These are phyloP conservation scores for Drosophila nigricruria DNA, from an alignment of 2,888 invertebrate genomes.

Conservation along the genomic window DNA sequence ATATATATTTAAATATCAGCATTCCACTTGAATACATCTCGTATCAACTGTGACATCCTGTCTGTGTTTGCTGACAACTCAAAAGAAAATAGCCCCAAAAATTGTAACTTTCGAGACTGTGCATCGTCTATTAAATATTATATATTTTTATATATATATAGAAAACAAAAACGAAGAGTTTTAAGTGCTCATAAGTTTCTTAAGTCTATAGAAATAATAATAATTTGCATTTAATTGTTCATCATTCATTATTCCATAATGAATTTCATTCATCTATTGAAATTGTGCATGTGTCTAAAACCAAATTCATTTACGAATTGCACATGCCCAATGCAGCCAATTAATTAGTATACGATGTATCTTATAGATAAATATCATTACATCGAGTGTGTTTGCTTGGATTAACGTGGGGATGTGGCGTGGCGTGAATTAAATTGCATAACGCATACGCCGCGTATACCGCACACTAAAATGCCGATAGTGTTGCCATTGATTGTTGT, in stretches of 20 bases:
- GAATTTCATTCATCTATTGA: neutral
- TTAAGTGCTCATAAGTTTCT: neutral
- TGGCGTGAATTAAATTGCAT: conserved; percentile 48
- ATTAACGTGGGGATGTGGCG: conserved; percentile 20
- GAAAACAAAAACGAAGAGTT: neutral
- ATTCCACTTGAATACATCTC: neutral
- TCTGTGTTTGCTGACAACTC: neutral
- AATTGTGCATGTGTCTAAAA: neutral
- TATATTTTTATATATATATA: no score
- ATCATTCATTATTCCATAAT: neutral
- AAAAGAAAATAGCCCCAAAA: neutral
- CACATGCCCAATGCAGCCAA: neutral
- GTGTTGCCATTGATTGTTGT: conserved; percentile 28
- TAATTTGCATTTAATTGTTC: neutral
- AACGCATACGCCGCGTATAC: conserved; percentile 45
- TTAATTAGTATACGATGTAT: conserved; percentile 36
- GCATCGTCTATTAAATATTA: no score
- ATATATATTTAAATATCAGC: neutral
- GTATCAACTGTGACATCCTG: neutral
- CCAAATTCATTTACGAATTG: neutral
- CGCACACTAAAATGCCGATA: conserved; percentile 38
- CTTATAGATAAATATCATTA: conserved; percentile 55
- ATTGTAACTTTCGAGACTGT: neutral
- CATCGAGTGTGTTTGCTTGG: conserved; percentile 57
- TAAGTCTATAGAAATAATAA: no score